Base-by-base conservation (phyloP, 2,113 vertebrate genomes). In the Pycnonotus jocosus region DNA sequence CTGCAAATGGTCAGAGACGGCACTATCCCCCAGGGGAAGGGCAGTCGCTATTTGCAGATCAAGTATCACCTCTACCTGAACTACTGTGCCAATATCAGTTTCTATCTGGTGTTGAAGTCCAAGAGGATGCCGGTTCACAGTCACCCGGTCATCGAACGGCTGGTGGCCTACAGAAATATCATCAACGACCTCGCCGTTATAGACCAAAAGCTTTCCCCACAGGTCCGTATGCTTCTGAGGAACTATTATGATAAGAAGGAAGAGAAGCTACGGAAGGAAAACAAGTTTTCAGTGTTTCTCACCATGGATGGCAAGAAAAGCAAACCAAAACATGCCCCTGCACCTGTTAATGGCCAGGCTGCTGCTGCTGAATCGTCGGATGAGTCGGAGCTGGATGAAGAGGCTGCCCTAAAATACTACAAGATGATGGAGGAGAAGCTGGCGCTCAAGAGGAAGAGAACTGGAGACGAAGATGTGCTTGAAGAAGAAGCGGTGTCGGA, bases 61-160 rank as follows among this genome's bases (percentile, higher is more conserved):
- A 99, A 99, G 95, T 99, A 98, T 65, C 98, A 99, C 11, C 98
- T 99, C 27, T 99, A 99, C 97, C 95, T 99, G 61, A 99, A 98
- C 93, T 99, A 99, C 78, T 99, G 99, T 91, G 98, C 98, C 93
- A 99, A 99, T 85, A 99, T 99, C 95, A 99, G 99, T 50, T 99
- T 99, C 97, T 99, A 99, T 64, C 93, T 99, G 97, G 97, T 99
- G 50, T 88, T 99, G 78, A 99, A 99, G 97, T 97, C 99, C 6
- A 98, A 98, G 96, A 96, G 99, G 83, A 95, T 98, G 42, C 98
- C 98, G 0, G 98, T 98, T 66, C 98, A 99, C 5, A 99, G 98
- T 42, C 99, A 99, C 96, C 99, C 99, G 0, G 97, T 99, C 87
- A 99, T 99, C 2, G 99, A 99, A 81, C 98, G 99, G 71, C 98